Evolutionary conservation across 2,888 invertebrate species (phyloP), one percentile per base, ranked within the genome.

Genomic region (Parnassius mnemosyne): DNA sequence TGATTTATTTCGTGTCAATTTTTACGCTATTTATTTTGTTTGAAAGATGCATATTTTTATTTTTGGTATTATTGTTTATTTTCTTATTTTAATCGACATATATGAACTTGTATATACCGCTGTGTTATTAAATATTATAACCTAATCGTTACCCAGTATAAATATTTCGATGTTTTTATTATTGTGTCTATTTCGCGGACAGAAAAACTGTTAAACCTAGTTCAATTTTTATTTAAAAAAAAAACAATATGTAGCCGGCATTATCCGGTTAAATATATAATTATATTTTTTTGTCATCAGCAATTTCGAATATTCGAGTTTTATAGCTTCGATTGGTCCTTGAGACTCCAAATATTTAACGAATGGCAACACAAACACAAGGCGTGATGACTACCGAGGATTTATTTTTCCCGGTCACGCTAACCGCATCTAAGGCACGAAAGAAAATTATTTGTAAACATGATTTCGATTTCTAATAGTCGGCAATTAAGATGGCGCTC

Each of bases 341-440:
- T 57, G 47, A 57, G 52, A 49, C 43, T 34, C 3, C 46, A 52
- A 57, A 57, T 53, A 49, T 53, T 57, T 53, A 57, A 50, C 34
- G 34, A 60, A 60, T 44, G 60, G 50, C 9, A 53, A 47, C 34
- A 34, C 34, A 34, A 34, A 49, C 56, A 53, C 61, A 25, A 47
- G 42, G 51, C 50, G 12, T 20, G 57, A 52, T 57, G 47, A 61
- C 49, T 61, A 61, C 43, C 43, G 53, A 57, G 0, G 25, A 61
- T 57, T 57, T 53, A 61, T 57, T 41, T 49, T n/a, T 13, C 42
- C 43, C 25, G 20, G 47, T 61, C 61, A 61, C 61, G 61, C 61
- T 11, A 61, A 9, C 3, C 47, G 11, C 25, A 9, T 12, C n/a
- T n/a, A 10, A 7, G n/a, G 42, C 41, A 47, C 34, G 41, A 56